Conservation (phyloP, 2,113 vertebrate genomes). For the Gobiocypris rarus region DNA sequence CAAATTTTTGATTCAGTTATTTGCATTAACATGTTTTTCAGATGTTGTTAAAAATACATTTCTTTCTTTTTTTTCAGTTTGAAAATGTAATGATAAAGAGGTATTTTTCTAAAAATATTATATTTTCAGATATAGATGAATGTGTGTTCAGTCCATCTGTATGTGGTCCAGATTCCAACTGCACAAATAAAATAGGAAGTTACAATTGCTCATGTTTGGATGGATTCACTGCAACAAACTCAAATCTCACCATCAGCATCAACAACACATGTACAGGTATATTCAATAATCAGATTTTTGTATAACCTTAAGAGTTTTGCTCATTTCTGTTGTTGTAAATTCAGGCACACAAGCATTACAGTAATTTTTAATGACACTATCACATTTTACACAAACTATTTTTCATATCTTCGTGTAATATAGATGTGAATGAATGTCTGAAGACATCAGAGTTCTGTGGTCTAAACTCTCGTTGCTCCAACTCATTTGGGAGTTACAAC, state of each 20-base stretch:
- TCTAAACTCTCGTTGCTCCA: not conserved
- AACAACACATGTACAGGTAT: no score
- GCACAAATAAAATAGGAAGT: no score
- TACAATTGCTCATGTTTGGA: no score
- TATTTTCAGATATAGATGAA: slow-evolving; percentile 9
- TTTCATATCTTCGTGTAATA: not conserved
- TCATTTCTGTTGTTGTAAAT: not conserved
- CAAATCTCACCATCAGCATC: no score
- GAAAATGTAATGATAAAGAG: not conserved
- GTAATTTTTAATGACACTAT: no score
- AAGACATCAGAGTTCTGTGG: not conserved
- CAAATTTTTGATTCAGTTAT: no score
- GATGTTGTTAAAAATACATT: not conserved
- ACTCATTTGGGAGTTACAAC: not conserved
- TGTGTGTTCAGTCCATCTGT: not conserved
- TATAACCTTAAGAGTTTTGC: not conserved
- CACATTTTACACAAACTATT: not conserved
- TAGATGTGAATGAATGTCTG: not conserved
- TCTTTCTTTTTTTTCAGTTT: not conserved
- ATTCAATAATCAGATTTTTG: not conserved
- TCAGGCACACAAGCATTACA: not conserved
- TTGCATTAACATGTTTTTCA: no score
- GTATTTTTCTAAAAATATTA: no score
- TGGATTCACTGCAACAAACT: no score
- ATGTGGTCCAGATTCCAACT: no score